Evolutionary conservation across 2,888 invertebrate genomes (phyloP), one percentile per base, ranked within the genome.

Genomic region (Meloe dianella): DNA sequence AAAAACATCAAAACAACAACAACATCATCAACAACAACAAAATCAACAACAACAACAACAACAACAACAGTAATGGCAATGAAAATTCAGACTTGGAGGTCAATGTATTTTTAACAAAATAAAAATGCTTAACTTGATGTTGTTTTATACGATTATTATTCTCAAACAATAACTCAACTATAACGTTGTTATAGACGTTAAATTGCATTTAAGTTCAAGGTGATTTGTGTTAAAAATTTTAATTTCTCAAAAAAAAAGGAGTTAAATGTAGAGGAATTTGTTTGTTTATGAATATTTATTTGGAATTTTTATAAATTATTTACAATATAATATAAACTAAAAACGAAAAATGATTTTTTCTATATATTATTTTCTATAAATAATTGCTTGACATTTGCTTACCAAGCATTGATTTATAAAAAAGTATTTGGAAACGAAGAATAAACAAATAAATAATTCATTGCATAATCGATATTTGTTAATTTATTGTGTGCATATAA

Each of bases 361-460:
- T 38, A 38, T 14, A 38, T n/a, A 14, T 38, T n/a, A 38, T 2
- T 38, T 24, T 56, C 3, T 14, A 54, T 54, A 54, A 10, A 14
- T 14, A 38, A 38, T 38, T 2, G 12, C 12, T 32, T 32, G 14
- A 32, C 32, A 35, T 56, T 57, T 62, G 62, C 56, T 62, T 62
- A 62, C 62, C 35, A 32, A 62, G 56, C 57, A 59, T 35, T 62
- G 35, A 14, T 38, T 38, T 38, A 62, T 24, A 41, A 41, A 29
- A 17, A 32, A 32, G 22, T 14, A 27, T 64, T 24, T 57, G 57
- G 30, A 57, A 57, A 57, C 24, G 30, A 38, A 57, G n/a, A 57
- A 57, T 30, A 57, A 57, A 24, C 57, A 63, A 63, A 64, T 27
- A 56, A 62, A 62, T 41, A 58, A 27, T 63, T 14, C 14, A 30